These are phyloP conservation scores for Pyralis farinalis DNA, from an alignment of 2,888 invertebrate genomes.

Conservation along the genomic window DNA sequence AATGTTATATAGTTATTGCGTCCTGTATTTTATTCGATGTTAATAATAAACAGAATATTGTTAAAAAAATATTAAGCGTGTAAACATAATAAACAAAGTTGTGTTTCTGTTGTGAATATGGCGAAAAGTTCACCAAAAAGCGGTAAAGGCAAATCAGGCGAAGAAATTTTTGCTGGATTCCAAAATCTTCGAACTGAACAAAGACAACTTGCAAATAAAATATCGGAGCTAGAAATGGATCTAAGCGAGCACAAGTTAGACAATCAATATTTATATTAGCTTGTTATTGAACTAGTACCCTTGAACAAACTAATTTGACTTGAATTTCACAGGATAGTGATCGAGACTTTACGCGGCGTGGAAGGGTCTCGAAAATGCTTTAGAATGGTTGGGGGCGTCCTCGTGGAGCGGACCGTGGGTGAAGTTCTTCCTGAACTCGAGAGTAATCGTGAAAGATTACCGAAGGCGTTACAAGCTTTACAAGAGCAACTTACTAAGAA, in stretches of 20 bases:
- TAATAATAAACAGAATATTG: too few relatives aligned
- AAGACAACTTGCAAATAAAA: slow-evolving; percentile 90
- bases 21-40: too few relatives aligned
- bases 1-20: too few relatives aligned
- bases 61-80: too few relatives aligned
- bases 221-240: slow-evolving; percentile 96
- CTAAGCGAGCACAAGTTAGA: slow-evolving; percentile 97
- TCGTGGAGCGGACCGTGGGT: slow-evolving; percentile 95
- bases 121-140: slow-evolving; percentile 51
- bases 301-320: too few relatives aligned
- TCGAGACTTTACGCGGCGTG: slow-evolving; percentile 93
- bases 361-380: slow-evolving; percentile 94
- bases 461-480: slow-evolving; percentile 88
- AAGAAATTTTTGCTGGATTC: slow-evolving; percentile 93
- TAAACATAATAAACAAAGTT: too few relatives aligned
- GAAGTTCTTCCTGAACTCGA: slow-evolving; percentile 93
- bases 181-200: slow-evolving; percentile 94
- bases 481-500: slow-evolving; percentile 92
- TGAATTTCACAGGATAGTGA: slow-evolving; percentile 93
- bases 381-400: slow-evolving; percentile 95
- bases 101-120: slow-evolving; percentile 27
- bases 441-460: slow-evolving; percentile 89
- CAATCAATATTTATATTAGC: not conserved
- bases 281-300: too few relatives aligned
- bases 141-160: slow-evolving; percentile 80